Evolutionary conservation across 2,888 invertebrate genomes (phyloP), one percentile per base, ranked within the genome.

Genomic region (Cryptocheilus praepositus): DNA sequence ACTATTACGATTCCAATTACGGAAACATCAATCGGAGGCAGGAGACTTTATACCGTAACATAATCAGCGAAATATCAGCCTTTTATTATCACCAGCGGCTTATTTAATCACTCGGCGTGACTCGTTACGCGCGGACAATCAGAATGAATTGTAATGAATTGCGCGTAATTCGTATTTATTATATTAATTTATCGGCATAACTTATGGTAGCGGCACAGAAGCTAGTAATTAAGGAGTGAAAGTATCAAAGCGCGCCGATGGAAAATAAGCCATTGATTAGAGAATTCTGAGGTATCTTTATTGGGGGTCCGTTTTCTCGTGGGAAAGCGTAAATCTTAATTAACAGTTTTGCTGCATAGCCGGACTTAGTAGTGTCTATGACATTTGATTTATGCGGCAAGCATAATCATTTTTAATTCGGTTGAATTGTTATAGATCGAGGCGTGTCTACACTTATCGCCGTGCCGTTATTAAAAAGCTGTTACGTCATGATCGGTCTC

Each of bases 361-460:
- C 22, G 49, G 61, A 15, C 19, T 15, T 45, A 13, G 11, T 16
- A 16, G 43, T 36, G 36, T 59, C 56, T 43, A 57, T 36, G 43
- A 44, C 21, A 44, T 21, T 43, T 57, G 73, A 75, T 75, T 69
- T 67, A 70, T 61, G 43, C 55, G 51, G 59, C 53, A 62, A 74
- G 62, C 61, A 71, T 66, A 69, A 69, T 70, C 63, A 63, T 70
- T 67, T 78, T 77, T 70, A 73, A 77, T 75, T 71, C 71, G 51
- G 69, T 66, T 22, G 63, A 8, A 49, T 16, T 49, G 36, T 36
- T 36, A 36, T 36, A 36, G 36, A 36, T 4, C 36, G 36, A 16
- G 49, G 18, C 49, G 18, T 18, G 18, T 18, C 11, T 13, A 13
- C 52, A 58, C 61, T 55, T 28, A 51, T 8, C 46, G 18, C 61